A percentile compares a stretch with the other conserved stretches of the same genome.
Evolutionary conservation across 2,888 invertebrate species (phyloP).

Genomic region (Linyphia triangularis): DNA sequence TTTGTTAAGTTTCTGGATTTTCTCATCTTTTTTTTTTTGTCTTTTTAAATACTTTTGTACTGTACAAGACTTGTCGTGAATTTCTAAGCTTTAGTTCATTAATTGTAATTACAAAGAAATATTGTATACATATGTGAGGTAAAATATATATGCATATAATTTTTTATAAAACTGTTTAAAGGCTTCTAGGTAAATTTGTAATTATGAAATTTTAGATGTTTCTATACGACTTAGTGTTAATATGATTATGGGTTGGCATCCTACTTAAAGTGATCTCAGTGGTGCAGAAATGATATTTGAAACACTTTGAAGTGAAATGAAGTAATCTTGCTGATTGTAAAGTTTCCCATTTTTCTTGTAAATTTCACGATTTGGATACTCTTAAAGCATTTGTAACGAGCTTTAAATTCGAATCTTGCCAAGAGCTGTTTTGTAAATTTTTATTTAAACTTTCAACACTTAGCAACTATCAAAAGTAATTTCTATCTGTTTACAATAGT

Average conservation of each 20-base stretch:
- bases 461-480: not conserved
- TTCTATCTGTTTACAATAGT: not conserved
- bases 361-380: slow-evolving; percentile 40
- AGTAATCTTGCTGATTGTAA: not conserved
- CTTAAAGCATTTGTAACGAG: slow-evolving; percentile 37
- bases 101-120: slow-evolving; percentile 68
- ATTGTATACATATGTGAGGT: slow-evolving; percentile 68
- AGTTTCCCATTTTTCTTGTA: slow-evolving; percentile 28
- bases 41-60: slow-evolving; percentile 60
- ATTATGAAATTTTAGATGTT: slow-evolving; percentile 73
- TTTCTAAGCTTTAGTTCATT: slow-evolving; percentile 58
- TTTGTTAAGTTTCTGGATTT: slow-evolving; percentile 46
- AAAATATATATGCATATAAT: slow-evolving; percentile 73
- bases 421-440: not conserved
- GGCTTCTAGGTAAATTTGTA: slow-evolving; percentile 73
- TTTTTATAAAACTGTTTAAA: slow-evolving; percentile 67
- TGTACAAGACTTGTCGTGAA: slow-evolving; percentile 28
- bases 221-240: slow-evolving; percentile 66
- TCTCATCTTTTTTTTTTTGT: slow-evolving; percentile 35
- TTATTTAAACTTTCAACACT: not conserved
- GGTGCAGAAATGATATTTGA: slow-evolving; percentile 32
- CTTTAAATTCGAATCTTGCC: slow-evolving; percentile 45
- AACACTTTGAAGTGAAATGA: slow-evolving; percentile 34
- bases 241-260: slow-evolving; percentile 49
- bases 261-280: slow-evolving; percentile 72